Evolutionary conservation across 2,888 invertebrate species (phyloP), one percentile per base, ranked within the genome.

Genomic region (Dorcus parallelipipedus): DNA sequence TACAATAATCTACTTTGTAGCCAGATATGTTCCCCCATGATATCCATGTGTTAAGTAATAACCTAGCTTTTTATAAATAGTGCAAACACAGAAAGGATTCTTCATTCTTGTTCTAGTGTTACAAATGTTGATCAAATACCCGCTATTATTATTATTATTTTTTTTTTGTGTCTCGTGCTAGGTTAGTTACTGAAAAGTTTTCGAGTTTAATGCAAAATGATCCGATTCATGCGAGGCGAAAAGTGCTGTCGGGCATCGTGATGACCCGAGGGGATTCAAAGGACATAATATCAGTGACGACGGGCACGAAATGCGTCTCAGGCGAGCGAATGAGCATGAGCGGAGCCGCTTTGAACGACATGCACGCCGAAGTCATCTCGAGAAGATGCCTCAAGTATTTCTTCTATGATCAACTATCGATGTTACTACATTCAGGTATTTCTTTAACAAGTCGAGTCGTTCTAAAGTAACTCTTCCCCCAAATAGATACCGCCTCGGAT

Each of bases 331-430:
- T 97, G 81, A 94, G 93, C 58, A 90, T 92, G 48, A 83, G 86
- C 58, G 97, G 97, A 0, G 83, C 88, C 9, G 89, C 90, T 3
- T 81, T 99, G 55, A 95, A 97, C 80, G 99, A 99, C 78, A 95
- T 95, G 71, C 98, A 98, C 74, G 98, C 98, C 0, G 98, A 98
- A 84, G 93, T 99, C 63, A 86, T 97, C 6, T 89, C 95, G 0
- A 84, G 96, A 43, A 84, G 93, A 51, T 91, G 91, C 72, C 81
- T 93, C 9, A 84, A 91, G 68, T 85, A 90, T 70, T 91, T 87
- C 78, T 82, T 94, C 5, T 93, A 93, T 77, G 86, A 87, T 45
- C 90, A 93, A 71, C 80, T 93, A 58, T 84, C 89, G 65, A 78
- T 86, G 65, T 84, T 89, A 65, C 81, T 85, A 9, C 73, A 76